These are phyloP conservation scores for Drosophila hamatofila DNA, from an alignment of 2,888 invertebrate genomes.

Conservation along the genomic window DNA sequence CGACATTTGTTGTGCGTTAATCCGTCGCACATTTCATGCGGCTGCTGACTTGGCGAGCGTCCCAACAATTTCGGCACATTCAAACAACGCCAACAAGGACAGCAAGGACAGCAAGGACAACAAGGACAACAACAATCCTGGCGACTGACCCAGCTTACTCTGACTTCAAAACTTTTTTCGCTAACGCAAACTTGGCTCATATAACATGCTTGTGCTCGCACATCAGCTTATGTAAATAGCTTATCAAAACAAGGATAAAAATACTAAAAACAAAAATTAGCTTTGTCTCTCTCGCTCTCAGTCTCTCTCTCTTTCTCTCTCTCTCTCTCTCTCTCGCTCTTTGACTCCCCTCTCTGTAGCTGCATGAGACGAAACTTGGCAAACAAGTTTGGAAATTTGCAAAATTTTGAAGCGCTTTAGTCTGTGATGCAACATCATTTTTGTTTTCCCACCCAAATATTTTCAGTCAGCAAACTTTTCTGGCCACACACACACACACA, in stretches of 20 bases:
- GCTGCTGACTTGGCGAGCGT: conserved; percentile 57
- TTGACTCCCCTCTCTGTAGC: not conserved
- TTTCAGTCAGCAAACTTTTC: conserved; percentile 70
- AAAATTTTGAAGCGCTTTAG: conserved; percentile 73
- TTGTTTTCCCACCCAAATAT: conserved; percentile 61
- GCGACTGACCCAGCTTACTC: conserved; percentile 52
- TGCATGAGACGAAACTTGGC: conserved; percentile 54
- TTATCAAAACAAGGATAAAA: conserved; percentile 59
- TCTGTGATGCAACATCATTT: conserved; percentile 77
- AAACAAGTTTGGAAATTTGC: conserved; percentile 69
- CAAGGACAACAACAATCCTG: conserved; percentile 20
- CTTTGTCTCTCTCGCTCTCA: not conserved
- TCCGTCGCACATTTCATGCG: conserved; percentile 76
- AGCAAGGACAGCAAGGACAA: not conserved
- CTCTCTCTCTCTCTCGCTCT: not conserved
- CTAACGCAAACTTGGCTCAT: conserved; percentile 59
- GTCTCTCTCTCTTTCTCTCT: not conserved
- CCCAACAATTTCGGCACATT: conserved; percentile 41
- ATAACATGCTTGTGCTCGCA: conserved; percentile 53
- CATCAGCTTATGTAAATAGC: conserved; percentile 75
- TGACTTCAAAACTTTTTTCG: conserved; percentile 48
- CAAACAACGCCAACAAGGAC: not conserved
- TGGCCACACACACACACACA: conserved; percentile 40
- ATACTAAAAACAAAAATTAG: conserved; percentile 36
- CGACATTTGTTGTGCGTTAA: conserved; percentile 67